Conservation (phyloP, 2,113 vertebrate species). For the Theristicus caerulescens region DNA sequence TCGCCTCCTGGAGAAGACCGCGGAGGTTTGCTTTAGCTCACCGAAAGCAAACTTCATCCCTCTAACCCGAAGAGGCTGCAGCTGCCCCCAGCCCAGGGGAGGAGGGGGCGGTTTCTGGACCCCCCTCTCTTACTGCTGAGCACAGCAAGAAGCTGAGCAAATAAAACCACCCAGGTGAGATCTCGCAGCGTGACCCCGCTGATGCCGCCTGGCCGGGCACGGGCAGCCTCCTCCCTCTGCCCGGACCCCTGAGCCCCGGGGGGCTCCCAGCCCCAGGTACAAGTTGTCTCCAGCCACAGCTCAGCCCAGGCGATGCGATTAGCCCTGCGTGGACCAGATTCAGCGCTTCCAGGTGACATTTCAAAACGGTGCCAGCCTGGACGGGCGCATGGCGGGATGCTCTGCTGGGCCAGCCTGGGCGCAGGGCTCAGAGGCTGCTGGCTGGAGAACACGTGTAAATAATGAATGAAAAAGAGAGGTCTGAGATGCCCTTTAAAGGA, state of each 20-base stretch:
- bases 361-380: background rate
- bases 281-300: background rate
- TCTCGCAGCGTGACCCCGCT: background rate
- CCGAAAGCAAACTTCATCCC: background rate
- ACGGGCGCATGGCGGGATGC: background rate
- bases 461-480: constrained; percentile 35
- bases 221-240: background rate
- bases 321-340: background rate
- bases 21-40: background rate
- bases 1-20: background rate
- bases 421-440: background rate
- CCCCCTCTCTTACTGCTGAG: background rate
- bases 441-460: constrained; percentile 4
- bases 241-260: accelerated
- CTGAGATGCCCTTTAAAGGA: constrained; percentile 68
- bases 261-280: background rate
- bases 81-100: background rate
- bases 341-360: background rate
- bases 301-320: background rate
- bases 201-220: background rate
- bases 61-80: background rate
- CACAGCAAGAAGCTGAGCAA: background rate
- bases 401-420: background rate
- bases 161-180: background rate
- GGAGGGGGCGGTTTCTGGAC: background rate